These are phyloP conservation scores for Chymomyza amoena DNA, from an alignment of 2,888 invertebrate species.

Conservation along the genomic window DNA sequence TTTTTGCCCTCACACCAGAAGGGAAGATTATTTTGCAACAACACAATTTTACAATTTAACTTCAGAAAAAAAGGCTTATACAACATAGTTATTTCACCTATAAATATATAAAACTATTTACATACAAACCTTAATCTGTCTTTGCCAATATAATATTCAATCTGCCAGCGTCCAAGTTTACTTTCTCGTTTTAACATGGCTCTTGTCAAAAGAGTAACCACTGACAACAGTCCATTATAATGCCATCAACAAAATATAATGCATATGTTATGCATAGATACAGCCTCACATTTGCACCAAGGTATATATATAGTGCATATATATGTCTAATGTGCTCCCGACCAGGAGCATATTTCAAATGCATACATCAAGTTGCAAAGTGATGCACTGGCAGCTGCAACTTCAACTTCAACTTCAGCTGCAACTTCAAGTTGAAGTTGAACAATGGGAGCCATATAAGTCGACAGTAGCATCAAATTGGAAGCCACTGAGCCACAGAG, in stretches of 20 bases:
- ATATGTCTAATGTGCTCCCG: neutral
- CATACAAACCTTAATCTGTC: neutral
- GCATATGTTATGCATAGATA: neutral
- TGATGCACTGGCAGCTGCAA: neutral
- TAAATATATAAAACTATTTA: too few relatives aligned
- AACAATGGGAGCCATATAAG: neutral
- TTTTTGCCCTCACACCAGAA: too few relatives aligned
- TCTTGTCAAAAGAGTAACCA: neutral
- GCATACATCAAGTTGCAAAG: neutral
- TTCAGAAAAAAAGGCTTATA: too few relatives aligned
- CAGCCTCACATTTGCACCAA: neutral
- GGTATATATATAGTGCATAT: neutral
- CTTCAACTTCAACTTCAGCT: neutral
- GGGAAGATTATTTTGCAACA: too few relatives aligned
- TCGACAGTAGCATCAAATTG: neutral
- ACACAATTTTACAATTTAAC: too few relatives aligned
- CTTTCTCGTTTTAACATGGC: neutral
- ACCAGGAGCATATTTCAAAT: neutral
- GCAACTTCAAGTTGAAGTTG: neutral
- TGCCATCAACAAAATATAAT: constrained; percentile 29
- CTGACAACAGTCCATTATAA: neutral
- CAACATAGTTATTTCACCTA: too few relatives aligned
- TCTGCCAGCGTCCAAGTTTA: neutral
- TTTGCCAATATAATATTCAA: neutral
- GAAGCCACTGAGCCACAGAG: neutral